These are phyloP conservation scores for Arion vulgaris DNA, from an alignment of 1,140 invertebrate genomes.

Conservation along the genomic window DNA sequence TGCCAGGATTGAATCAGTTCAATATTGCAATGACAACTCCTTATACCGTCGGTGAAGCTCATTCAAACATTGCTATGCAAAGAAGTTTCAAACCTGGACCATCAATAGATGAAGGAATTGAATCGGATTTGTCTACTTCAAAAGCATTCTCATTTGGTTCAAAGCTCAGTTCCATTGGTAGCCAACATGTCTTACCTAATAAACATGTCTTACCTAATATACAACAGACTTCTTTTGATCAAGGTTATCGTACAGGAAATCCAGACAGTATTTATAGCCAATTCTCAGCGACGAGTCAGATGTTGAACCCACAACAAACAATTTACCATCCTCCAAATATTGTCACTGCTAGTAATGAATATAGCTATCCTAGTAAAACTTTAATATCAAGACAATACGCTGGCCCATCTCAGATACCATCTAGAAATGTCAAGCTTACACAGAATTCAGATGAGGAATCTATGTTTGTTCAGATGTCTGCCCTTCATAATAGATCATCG, in stretches of 20 bases:
- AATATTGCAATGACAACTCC: not conserved
- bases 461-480: not conserved
- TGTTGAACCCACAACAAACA: not conserved
- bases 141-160: not conserved
- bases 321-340: slow-evolving; percentile 25
- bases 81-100: not conserved
- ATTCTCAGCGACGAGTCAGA: not conserved
- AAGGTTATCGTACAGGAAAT: slow-evolving; percentile 15
- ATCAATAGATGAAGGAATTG: slow-evolving; percentile 21
- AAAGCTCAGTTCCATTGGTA: not conserved
- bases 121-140: not conserved
- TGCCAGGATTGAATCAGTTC: not conserved
- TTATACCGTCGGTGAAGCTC: not conserved
- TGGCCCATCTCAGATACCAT: slow-evolving; percentile 6
- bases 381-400: not conserved
- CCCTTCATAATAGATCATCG: not conserved
- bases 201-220: not conserved
- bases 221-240: not conserved
- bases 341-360: not conserved
- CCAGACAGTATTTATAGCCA: slow-evolving; percentile 2
- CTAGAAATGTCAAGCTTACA: slow-evolving; percentile 21
- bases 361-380: not conserved
- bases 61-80: not conserved
- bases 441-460: not conserved
- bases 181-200: not conserved